These are phyloP conservation scores for Cheilosia urbana DNA, from an alignment of 2,888 invertebrate species.

Conservation along the genomic window DNA sequence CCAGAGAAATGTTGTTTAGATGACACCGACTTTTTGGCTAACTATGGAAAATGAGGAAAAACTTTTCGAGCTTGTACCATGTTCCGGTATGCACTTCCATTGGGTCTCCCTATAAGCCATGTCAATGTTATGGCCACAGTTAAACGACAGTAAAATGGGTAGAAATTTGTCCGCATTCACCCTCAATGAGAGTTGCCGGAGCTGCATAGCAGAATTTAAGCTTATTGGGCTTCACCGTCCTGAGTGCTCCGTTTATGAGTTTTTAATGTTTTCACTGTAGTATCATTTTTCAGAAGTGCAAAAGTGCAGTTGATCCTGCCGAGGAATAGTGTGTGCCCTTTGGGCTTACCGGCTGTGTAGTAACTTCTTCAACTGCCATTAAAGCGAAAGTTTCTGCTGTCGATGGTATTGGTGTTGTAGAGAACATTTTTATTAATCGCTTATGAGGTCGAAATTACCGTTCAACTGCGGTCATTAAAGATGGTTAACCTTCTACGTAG, in stretches of 20 bases:
- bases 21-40: constrained; percentile 37
- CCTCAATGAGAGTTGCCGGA: constrained; percentile 14
- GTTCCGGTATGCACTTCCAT: constrained; percentile 16
- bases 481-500: constrained; percentile 43
- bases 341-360: constrained; percentile 38
- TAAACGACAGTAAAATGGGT: constrained; percentile 46
- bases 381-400: constrained; percentile 36
- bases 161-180: constrained; percentile 42
- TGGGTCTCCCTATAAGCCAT: constrained; percentile 36
- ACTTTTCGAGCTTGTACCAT: constrained; percentile 37
- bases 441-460: constrained; percentile 57
- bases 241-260: constrained; percentile 54
- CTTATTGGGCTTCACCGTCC: constrained; percentile 42
- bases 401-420: constrained; percentile 33
- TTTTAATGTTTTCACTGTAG: constrained; percentile 65
- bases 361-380: constrained; percentile 61
- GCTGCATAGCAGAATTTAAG: constrained; percentile 19
- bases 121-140: constrained; percentile 61
- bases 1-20: constrained; percentile 24
- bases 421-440: constrained; percentile 60
- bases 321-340: constrained; percentile 26
- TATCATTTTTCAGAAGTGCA: constrained; percentile 58
- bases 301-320: constrained; percentile 48
- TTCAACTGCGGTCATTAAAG: constrained; percentile 50
- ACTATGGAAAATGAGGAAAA: constrained; percentile 39